These are phyloP conservation scores for Oncorhynchus masou DNA, from an alignment of 2,113 vertebrate genomes.

Conservation along the genomic window DNA sequence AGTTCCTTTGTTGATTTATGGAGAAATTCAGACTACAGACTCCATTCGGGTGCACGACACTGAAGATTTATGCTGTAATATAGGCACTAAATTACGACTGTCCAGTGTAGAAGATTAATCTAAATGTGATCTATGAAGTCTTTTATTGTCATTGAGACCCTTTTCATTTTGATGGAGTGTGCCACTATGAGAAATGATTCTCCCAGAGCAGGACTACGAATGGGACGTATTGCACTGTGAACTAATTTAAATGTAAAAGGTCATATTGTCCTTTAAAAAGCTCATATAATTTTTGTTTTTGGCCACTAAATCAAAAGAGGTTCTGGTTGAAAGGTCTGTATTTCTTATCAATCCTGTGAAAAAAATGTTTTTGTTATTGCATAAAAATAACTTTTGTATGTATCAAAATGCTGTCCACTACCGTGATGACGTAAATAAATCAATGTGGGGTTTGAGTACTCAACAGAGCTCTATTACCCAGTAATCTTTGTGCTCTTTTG, in stretches of 20 bases:
- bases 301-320: neutral
- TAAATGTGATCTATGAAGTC: conserved; percentile 19
- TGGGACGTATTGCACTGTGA: neutral
- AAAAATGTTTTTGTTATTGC: neutral
- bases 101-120: conserved; percentile 1
- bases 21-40: neutral
- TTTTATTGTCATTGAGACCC: conserved; percentile 7
- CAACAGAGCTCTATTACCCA: neutral
- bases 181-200: neutral
- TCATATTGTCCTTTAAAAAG: conserved; percentile 1
- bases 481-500: neutral
- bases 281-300: neutral
- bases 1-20: neutral
- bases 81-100: neutral
- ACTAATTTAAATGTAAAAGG: conserved; percentile 7
- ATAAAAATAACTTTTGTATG: neutral
- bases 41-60: neutral
- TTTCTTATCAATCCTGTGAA: neutral
- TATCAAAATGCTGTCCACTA: no score
- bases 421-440: no score
- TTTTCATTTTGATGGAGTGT: conserved; percentile 15
- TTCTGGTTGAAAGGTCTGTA: neutral
- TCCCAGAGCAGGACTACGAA: neutral
- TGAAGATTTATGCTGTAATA: conserved; percentile 14
- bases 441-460: no score